Evolutionary conservation across 2,113 vertebrate genomes (phyloP).

Genomic region (Sturnus vulgaris): DNA sequence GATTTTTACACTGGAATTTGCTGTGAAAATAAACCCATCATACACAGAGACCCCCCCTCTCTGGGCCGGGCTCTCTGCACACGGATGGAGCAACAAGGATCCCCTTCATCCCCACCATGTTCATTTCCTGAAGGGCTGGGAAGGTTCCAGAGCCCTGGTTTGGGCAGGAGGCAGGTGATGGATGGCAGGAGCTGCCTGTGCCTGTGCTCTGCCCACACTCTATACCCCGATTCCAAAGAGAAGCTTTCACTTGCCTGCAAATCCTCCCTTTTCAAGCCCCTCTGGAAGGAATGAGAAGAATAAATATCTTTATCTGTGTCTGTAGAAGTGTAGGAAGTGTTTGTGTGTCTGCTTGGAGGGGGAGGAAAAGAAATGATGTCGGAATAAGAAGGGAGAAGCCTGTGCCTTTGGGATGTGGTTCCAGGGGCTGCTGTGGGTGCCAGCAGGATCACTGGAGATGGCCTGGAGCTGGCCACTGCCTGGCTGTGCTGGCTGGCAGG

Average conservation of each 20-base stretch:
- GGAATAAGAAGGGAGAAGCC: neutral
- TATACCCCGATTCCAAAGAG: neutral
- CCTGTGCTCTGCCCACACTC: neutral
- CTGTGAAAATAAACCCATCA: neutral
- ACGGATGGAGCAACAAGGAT: neutral
- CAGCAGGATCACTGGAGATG: neutral
- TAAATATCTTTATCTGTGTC: neutral
- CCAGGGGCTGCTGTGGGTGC: neutral
- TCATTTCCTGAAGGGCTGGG: neutral
- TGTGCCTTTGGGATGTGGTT: neutral
- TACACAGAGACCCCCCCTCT: neutral
- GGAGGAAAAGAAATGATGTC: neutral
- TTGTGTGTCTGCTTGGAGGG: neutral
- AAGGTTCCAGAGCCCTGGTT: neutral
- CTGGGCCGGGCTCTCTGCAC: neutral
- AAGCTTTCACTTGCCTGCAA: neutral
- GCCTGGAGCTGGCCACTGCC: neutral
- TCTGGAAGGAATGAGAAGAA: neutral
- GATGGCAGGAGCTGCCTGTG: neutral
- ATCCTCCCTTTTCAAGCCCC: neutral
- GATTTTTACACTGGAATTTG: neutral
- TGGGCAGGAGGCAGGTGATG: neutral
- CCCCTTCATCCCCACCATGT: fast-evolving
- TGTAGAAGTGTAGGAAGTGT: neutral
- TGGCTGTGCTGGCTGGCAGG: neutral